Evolutionary conservation across 1,140 invertebrate species (phyloP), one percentile per base, ranked within the genome.

Genomic region (Calosoma granatense): DNA sequence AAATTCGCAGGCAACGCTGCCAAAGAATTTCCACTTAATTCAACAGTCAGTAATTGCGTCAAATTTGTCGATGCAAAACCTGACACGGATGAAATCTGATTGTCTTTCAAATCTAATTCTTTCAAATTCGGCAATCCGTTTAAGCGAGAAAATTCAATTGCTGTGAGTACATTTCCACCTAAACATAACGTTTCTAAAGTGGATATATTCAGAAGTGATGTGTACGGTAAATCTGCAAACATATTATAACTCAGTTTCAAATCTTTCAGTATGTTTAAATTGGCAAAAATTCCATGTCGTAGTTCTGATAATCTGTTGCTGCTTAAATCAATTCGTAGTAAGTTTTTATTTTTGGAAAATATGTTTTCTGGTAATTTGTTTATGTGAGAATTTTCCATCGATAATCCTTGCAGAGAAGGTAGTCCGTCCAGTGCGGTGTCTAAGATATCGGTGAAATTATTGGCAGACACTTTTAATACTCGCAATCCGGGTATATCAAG

Each of bases 1-100:
- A 94, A 90, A 64, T 92, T 90, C 1, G 82, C 81, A 2, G 88
- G 86, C 39, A 94, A 71, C n/a, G 83, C 80, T n/a, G 82, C 77
- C 55, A 92, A 66, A 26, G 79, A 71, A 66, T 92, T 92, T 22
- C 81, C 77, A 61, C 85, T 88, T 22, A 92, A 74, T 70, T 91
- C 87, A 22, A 89, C 80, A 0, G 78, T 80, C 1, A 85, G 70
- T 17, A 90, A 70, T 53, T 83, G 84, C 2, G 84, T 86, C 2
- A 90, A 72, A 64, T 88, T 86, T 0, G 85, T 80, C 1, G 82
- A 78, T 57, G 84, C 83, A 63, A 88, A 89, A n/a, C 88, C 88
- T 1, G 81, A 83, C 55, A 92, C 69, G 2, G 85, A 81, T 22
- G 82, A 83, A 57, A 95, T 84, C 41, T 73, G 70, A 67, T 94